A percentile compares a stretch with the other conserved stretches of the same genome.
Conservation (phyloP, 2,113 vertebrate species). For the Halcyon senegalensis region DNA sequence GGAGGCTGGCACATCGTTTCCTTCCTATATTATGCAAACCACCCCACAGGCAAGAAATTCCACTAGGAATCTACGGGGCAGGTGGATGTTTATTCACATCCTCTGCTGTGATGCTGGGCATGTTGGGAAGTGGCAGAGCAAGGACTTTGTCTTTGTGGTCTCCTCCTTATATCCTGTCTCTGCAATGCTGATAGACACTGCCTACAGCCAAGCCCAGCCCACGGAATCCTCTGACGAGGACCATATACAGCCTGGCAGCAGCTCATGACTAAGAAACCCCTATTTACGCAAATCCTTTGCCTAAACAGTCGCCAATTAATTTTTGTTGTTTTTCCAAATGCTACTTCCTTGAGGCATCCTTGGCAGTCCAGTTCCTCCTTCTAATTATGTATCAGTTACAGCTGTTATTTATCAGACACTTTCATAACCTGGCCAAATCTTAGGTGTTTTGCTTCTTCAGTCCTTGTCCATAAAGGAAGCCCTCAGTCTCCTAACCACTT, state of each 20-base stretch:
- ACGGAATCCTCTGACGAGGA: neutral
- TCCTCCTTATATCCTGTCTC: neutral
- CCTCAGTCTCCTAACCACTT: neutral
- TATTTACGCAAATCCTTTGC: neutral
- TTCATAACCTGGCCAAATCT: neutral
- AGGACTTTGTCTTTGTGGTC: neutral
- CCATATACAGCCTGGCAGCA: neutral
- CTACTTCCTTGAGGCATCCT: neutral
- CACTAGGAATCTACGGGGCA: neutral
- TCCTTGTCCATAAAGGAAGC: neutral
- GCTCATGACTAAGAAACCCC: neutral
- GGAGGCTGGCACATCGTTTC: neutral
- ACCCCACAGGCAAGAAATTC: neutral
- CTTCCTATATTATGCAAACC: neutral
- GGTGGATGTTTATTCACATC: neutral
- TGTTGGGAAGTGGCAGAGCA: neutral
- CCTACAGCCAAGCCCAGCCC: neutral
- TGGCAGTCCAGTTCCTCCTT: neutral
- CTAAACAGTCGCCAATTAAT: neutral
- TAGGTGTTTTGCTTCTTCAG: neutral
- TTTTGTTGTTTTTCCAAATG: constrained; percentile 10
- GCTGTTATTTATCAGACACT: neutral
- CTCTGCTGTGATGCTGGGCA: neutral
- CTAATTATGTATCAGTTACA: neutral
- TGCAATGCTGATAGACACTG: neutral